Evolutionary conservation across 2,888 invertebrate species (phyloP).

Genomic region (Amiota minor): DNA sequence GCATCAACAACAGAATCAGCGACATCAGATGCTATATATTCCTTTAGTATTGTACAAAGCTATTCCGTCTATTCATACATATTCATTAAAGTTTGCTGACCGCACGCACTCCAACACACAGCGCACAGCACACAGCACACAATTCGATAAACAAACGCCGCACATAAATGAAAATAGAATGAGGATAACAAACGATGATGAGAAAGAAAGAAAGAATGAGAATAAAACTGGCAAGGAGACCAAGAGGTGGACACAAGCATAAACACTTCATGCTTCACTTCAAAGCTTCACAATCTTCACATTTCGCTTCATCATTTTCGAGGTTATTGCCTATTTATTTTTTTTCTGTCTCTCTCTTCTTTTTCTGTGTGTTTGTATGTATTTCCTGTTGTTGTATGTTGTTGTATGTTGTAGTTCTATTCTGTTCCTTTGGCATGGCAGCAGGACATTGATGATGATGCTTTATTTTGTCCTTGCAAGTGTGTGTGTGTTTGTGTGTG

Average conservation of each 20-base stretch:
- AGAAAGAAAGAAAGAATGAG: not conserved
- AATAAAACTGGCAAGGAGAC: not conserved
- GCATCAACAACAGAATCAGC: not conserved
- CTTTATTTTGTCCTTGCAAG: not conserved
- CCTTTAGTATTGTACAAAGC: slow-evolving; percentile 38
- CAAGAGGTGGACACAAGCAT: not conserved
- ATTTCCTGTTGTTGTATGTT: not conserved
- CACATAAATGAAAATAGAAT: too few relatives aligned
- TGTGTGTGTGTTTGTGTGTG: slow-evolving; percentile 29
- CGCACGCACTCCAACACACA: slow-evolving; percentile 49
- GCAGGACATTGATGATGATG: slow-evolving; percentile 18
- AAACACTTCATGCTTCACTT: slow-evolving; percentile 28
- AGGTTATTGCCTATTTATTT: slow-evolving; percentile 54
- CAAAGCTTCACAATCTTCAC: not conserved
- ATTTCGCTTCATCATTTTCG: slow-evolving; percentile 62
- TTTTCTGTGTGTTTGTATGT: not conserved
- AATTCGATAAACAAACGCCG: too few relatives aligned
- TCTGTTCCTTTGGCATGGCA: not conserved
- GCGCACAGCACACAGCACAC: slow-evolving; percentile 34
- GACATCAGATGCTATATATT: slow-evolving; percentile 45
- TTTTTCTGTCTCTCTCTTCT: not conserved
- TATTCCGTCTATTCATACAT: slow-evolving; percentile 56
- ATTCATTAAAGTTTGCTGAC: slow-evolving; percentile 66
- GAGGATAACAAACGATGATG: too few relatives aligned
- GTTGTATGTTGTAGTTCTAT: too few relatives aligned